Percentiles rank a stretch among this genome's conserved stretches.
phyloP scores from a whole-genome alignment of 37 sponge, comb jelly and placozoan species.

The Chondrosia reniformis region DNA sequence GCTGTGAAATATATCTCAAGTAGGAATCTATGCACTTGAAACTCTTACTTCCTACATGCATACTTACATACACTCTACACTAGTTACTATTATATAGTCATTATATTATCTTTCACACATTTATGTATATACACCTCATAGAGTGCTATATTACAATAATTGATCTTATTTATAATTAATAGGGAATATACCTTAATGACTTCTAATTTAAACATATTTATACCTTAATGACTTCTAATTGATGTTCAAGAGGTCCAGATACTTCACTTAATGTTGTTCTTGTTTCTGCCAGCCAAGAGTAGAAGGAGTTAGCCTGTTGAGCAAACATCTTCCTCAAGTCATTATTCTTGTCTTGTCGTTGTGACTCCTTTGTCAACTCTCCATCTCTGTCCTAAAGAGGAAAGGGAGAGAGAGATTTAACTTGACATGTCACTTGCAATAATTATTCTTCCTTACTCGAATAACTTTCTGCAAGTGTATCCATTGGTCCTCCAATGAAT shows the following conservation, averaged over 20 bases:
- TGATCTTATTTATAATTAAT: too few species aligned
- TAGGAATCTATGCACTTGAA: too few species aligned
- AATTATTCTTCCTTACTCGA: constrained; percentile 22
- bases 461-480: constrained; percentile 73
- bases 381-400: constrained; percentile 72
- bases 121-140: too few species aligned
- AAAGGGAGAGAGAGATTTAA: not conserved
- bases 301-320: constrained; percentile 83
- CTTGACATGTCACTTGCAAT: not conserved
- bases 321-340: constrained; percentile 86
- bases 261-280: constrained; percentile 61
- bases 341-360: constrained; percentile 86
- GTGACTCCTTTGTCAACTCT: constrained; percentile 70
- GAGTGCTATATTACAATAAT: too few species aligned
- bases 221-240: constrained; percentile 78
- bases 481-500: constrained; percentile 88
- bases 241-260: constrained; percentile 73
- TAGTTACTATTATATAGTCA: too few species aligned
- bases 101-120: too few species aligned
- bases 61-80: too few species aligned
- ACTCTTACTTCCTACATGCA: too few species aligned
- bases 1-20: too few species aligned
- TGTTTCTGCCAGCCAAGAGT: constrained; percentile 77
- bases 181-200: constrained; percentile 42
- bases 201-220: constrained; percentile 38